phyloP scores from a whole-genome alignment of 2,113 vertebrate genomes.

The Probosciger aterrimus region DNA sequence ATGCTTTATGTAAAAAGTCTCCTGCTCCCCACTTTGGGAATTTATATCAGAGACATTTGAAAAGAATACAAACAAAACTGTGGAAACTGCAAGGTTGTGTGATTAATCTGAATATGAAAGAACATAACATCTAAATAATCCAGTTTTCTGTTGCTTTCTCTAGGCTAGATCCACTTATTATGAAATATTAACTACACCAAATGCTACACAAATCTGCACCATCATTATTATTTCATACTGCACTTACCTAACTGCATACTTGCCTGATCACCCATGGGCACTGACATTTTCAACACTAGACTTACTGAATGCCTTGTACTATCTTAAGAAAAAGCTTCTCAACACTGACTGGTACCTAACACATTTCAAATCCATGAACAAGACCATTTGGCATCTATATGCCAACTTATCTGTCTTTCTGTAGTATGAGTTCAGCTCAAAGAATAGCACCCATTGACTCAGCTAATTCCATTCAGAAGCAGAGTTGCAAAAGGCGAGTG shows the following conservation, averaged over 20 bases:
- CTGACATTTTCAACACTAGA: conserved; percentile 27
- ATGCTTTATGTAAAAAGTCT: not conserved
- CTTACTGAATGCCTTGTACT: not conserved
- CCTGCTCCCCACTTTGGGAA: not conserved
- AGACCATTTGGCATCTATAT: not conserved
- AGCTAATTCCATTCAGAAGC: conserved; percentile 11
- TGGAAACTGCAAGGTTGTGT: not conserved
- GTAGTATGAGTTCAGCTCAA: not conserved
- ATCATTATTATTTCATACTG: conserved; percentile 40
- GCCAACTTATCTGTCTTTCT: not conserved
- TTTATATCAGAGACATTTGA: not conserved
- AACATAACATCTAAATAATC: not conserved
- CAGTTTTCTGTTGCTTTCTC: not conserved
- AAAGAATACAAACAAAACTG: not conserved
- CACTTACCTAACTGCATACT: not conserved
- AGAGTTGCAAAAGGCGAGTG: not conserved
- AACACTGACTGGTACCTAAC: not conserved
- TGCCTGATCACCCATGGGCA: not conserved
- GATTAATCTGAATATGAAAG: not conserved
- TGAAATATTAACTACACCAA: conserved; percentile 28
- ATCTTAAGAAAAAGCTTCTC: not conserved
- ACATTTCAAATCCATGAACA: not conserved
- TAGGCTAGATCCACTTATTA: not conserved
- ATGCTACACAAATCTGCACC: not conserved
- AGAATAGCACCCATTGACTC: not conserved